These are phyloP conservation scores for Nomada flava DNA, from an alignment of 2,888 invertebrate genomes.

Conservation along the genomic window DNA sequence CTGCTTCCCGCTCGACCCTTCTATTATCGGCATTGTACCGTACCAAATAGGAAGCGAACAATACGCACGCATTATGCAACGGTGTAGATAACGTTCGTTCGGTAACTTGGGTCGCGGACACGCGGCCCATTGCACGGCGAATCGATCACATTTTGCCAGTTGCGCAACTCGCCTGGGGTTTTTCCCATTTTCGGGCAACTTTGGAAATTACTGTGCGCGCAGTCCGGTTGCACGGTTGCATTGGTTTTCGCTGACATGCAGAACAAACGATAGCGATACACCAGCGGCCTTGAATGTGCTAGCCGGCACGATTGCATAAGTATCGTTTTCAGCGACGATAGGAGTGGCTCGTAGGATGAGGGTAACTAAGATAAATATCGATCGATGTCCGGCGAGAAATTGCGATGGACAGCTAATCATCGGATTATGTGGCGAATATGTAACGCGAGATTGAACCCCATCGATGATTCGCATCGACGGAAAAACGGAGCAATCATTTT, in stretches of 20 bases:
- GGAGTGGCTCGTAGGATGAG: slow-evolving; percentile 29
- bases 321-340: slow-evolving; percentile 51
- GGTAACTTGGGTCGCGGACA: neutral
- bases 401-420: neutral
- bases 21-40: neutral
- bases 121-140: neutral
- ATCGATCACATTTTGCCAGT: slow-evolving; percentile 12
- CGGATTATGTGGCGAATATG: neutral
- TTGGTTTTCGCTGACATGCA: neutral
- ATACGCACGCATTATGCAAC: slow-evolving; percentile 18
- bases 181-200: neutral
- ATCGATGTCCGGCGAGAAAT: slow-evolving; percentile 26
- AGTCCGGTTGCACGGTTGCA: neutral
- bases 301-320: slow-evolving; percentile 63
- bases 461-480: neutral
- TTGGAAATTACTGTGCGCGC: no score
- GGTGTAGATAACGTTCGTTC: slow-evolving; percentile 8
- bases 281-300: slow-evolving; percentile 59
- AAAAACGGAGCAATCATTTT: no score
- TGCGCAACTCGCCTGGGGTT: neutral
- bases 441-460: neutral
- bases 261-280: neutral
- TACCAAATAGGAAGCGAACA: slow-evolving; percentile 16
- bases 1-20: neutral
- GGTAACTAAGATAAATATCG: slow-evolving; percentile 26